Evolutionary conservation across 1,140 invertebrate genomes (phyloP), one percentile per base, ranked within the genome.

Genomic region (Chironomus tepperi): DNA sequence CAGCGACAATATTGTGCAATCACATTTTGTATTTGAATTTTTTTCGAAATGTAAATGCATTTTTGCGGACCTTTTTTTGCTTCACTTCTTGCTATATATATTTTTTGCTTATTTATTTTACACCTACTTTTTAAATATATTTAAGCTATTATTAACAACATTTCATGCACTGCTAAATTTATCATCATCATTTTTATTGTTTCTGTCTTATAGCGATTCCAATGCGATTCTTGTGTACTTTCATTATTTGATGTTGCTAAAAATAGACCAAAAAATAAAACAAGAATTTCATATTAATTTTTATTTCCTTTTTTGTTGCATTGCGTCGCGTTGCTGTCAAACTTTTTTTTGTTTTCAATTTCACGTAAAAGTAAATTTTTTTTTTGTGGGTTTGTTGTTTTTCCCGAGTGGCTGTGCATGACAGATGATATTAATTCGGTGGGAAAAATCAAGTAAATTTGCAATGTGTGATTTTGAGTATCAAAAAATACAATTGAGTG

Each of bases 11-110:
- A 98, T 95, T 78, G 93, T 93, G 84, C 95, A 97, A 85, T 98
- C 96, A 84, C 94, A 96, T 84, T 94, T 91, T 75, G 94, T 94
- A 82, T 94, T 96, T 77, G 89, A 89, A 81, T 93, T 95, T 78
- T 92, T 90, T 84, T 98, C 96, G 83, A 98, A 97, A 87, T 94
- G 92, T 80, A 94, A 87, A 88, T 94, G 92, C 92, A 94, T 94
- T 83, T 78, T 83, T 18, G 18, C 47, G 12, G n/a, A 47, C 43
- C n/a, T 47, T 57, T 57, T 8, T 57, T 57, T 57, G 12, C 8
- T 57, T 57, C 3, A 5, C 8, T 57, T 15, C 3, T 57, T 57
- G 12, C 1, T 12, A n/a, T 57, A 57, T 57, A 57, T 12, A 12
- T 57, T 57, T 57, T 57, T n/a, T 57, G 47, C 47, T 57, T n/a